A percentile compares a stretch with the other conserved stretches of the same genome.
phyloP scores from a whole-genome alignment of 2,797 vertebrate species.

The Triplophysa yarkandensis region DNA sequence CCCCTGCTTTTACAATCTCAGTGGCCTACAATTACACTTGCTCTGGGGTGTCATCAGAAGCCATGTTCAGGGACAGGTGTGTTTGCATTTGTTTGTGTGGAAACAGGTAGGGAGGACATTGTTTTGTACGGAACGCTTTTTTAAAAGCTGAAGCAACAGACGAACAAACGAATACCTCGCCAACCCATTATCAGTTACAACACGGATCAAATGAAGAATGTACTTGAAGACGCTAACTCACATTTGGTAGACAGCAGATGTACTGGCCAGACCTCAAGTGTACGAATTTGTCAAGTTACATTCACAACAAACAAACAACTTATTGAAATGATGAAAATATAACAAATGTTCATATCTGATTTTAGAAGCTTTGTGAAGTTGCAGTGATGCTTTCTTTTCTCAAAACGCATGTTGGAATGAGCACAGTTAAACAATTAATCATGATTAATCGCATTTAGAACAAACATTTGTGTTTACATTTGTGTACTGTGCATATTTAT shows the following conservation, averaged over 20 bases:
- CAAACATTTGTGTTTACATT: no score
- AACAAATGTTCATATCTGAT: no score
- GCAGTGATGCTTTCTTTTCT: no score
- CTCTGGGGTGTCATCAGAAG: constrained; percentile 37
- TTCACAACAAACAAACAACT: neutral
- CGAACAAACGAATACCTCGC: neutral
- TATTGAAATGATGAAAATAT: no score
- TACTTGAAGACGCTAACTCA: neutral
- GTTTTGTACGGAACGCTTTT: constrained; percentile 3
- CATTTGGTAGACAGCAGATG: neutral
- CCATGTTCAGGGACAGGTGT: constrained; percentile 5
- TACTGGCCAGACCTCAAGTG: neutral
- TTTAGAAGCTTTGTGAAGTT: no score
- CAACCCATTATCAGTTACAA: neutral
- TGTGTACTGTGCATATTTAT: no score
- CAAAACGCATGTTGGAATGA: no score
- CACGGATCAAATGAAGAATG: neutral
- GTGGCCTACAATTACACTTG: constrained; percentile 49
- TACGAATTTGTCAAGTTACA: neutral
- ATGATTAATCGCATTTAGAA: no score
- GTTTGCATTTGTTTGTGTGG: constrained; percentile 34
- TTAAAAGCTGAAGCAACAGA: constrained; percentile 13
- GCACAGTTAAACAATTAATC: no score
- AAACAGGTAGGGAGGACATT: constrained; percentile 2
- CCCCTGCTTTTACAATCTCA: constrained; percentile 50